These are phyloP conservation scores for Sphaerodactylus townsendi DNA, from an alignment of 2,113 vertebrate species.

Conservation along the genomic window DNA sequence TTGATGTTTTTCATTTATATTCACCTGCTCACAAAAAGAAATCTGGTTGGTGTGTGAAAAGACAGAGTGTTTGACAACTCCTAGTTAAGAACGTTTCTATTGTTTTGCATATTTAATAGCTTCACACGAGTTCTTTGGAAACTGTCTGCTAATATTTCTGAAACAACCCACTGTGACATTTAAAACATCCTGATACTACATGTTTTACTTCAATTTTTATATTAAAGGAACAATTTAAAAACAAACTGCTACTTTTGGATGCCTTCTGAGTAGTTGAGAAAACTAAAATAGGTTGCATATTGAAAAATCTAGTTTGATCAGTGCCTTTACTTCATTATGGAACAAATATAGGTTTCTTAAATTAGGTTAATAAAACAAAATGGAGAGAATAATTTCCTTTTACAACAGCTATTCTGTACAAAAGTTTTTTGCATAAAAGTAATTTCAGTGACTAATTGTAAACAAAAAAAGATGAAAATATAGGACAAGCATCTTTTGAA, in stretches of 20 bases:
- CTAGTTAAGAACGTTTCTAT: too few relatives aligned
- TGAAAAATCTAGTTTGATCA: not conserved
- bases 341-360: not conserved
- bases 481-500: not conserved
- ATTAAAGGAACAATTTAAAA: not conserved
- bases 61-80: too few relatives aligned
- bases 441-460: not conserved
- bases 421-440: too few relatives aligned
- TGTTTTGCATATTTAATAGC: too few relatives aligned
- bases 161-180: too few relatives aligned
- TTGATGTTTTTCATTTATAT: too few relatives aligned
- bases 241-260: not conserved
- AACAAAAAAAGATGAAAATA: slow-evolving; percentile 28
- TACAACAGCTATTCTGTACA: not conserved
- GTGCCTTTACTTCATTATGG: not conserved
- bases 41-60: too few relatives aligned
- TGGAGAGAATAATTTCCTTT: not conserved
- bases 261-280: not conserved
- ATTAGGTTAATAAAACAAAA: not conserved
- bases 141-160: too few relatives aligned
- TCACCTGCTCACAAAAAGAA: too few relatives aligned
- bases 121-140: too few relatives aligned
- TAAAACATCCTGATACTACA: too few relatives aligned
- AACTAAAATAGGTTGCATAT: not conserved
- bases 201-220: not conserved